Evolutionary conservation across 1,140 invertebrate genomes (phyloP), one percentile per base, ranked within the genome.

Genomic region (Paralvinella palmiformis): DNA sequence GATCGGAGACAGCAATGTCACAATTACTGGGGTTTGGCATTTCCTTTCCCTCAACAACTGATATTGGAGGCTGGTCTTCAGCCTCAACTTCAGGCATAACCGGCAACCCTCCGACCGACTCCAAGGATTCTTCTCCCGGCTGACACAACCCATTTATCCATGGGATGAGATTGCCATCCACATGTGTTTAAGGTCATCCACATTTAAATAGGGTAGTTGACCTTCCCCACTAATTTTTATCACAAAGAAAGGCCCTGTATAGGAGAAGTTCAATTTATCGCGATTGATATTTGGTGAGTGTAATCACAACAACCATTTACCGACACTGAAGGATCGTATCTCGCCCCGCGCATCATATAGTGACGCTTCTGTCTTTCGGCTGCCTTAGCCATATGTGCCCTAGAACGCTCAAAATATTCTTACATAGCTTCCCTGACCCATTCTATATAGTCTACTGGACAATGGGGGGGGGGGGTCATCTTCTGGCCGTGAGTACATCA

Each of bases 401-500:
- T 3, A 57, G 33, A 24, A 32, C 27, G 17, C 33, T 57, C 55
- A 33, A 57, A 57, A 31, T 32, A 22, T 20, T 31, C 27, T 31
- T 57, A 6, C 33, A 36, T 57, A 20, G 55, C 55, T 31, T 10
- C 33, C 33, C 27, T 20, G 22, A 57, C 27, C 55, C 55, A 57
- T 32, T 57, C 55, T n/a, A 33, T 32, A n/a, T 57, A 32, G 7
- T 57, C 55, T 57, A 33, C 22, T 57, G 29, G 55, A 31, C 55
- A 57, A 32, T 29, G 31, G 48, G 24, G 31, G 24, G 10, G 24
- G 17, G 10, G 7, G 24, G 17, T 4, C 1, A n/a, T 52, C 48
- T 7, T 52, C 48, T 15, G 65, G 68, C 5, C 62, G 37, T 52
- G 32, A 52, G 22, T 35, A 44, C n/a, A 65, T 32, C n/a, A 68